Evolutionary conservation across 1,140 invertebrate species (phyloP).

Genomic region (Drosophila pruinosa): DNA sequence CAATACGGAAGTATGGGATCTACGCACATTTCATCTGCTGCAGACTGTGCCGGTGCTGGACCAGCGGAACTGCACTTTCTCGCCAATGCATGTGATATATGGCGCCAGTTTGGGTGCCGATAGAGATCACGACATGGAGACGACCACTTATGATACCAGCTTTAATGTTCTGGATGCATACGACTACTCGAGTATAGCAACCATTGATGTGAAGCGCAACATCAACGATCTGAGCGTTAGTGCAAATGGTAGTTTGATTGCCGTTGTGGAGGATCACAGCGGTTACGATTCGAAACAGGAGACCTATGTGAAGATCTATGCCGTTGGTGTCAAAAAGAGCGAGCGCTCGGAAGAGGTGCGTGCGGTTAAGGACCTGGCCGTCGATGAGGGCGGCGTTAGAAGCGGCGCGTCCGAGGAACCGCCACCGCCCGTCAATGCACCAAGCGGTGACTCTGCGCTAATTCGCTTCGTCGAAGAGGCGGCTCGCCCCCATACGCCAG

Average conservation of each 20-base stretch:
- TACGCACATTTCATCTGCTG: conserved; percentile 96
- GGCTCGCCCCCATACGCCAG: conserved; percentile 30
- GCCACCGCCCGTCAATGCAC: conserved; percentile 30
- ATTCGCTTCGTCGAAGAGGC: conserved; percentile 41
- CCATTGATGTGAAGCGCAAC: conserved; percentile 93
- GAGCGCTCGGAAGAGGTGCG: conserved; percentile 82
- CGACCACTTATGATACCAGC: conserved; percentile 86
- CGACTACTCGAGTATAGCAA: conserved; percentile 97
- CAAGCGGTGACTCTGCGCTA: conserved; percentile 24
- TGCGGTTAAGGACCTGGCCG: conserved; percentile 65
- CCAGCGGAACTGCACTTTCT: conserved; percentile 91
- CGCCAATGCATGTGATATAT: conserved; percentile 87
- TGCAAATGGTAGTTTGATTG: conserved; percentile 90
- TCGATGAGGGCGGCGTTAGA: conserved; percentile 38
- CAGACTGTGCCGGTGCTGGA: conserved; percentile 96
- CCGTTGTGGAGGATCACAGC: conserved; percentile 92
- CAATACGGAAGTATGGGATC: conserved; percentile 97
- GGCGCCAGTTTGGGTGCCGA: conserved; percentile 83
- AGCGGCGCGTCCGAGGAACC: conserved; percentile 23
- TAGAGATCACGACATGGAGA: conserved; percentile 83
- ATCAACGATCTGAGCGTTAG: conserved; percentile 90
- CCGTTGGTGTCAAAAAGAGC: conserved; percentile 84
- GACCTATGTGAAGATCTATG: conserved; percentile 92
- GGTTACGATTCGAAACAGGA: conserved; percentile 91
- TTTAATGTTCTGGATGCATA: conserved; percentile 97